Conservation (phyloP, 2,113 vertebrate species). For the Sorex araneus region DNA sequence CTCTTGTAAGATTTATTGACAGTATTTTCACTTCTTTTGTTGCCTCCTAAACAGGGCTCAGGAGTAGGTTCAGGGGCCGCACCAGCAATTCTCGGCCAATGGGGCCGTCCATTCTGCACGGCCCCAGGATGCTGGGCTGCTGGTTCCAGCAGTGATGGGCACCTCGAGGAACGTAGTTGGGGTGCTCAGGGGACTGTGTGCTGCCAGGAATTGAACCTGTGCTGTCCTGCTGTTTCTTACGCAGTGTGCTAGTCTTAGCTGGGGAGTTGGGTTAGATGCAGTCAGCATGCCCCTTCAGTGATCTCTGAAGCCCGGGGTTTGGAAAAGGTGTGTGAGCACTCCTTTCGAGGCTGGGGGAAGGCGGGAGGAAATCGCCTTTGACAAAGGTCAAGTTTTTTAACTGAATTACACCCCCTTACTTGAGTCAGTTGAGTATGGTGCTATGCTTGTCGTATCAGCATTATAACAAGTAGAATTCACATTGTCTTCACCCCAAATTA, state of each 20-base stretch:
- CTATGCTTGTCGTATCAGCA: not conserved
- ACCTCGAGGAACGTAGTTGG: no score
- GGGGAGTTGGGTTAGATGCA: not conserved
- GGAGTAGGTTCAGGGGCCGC: no score
- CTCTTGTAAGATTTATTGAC: no score
- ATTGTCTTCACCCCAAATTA: not conserved
- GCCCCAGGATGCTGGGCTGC: no score
- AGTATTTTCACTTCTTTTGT: no score
- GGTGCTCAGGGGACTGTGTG: no score
- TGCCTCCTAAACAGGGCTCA: no score
- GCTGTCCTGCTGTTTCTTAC: conserved; percentile 11
- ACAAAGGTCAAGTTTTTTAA: not conserved
- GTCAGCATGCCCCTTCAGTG: not conserved
- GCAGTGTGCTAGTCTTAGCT: not conserved
- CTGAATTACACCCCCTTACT: not conserved
- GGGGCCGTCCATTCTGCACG: no score
- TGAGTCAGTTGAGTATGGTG: not conserved
- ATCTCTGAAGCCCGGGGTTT: not conserved
- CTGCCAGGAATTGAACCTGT: no score
- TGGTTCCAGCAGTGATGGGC: no score
- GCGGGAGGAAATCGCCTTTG: not conserved
- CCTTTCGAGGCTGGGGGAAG: not conserved
- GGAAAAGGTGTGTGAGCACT: not conserved
- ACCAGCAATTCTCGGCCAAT: no score
- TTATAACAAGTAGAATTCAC: conserved; percentile 47